Evolutionary conservation across 2,797 vertebrate species (phyloP), one percentile per base, ranked within the genome.

Genomic region (Cheracebus regulus): DNA sequence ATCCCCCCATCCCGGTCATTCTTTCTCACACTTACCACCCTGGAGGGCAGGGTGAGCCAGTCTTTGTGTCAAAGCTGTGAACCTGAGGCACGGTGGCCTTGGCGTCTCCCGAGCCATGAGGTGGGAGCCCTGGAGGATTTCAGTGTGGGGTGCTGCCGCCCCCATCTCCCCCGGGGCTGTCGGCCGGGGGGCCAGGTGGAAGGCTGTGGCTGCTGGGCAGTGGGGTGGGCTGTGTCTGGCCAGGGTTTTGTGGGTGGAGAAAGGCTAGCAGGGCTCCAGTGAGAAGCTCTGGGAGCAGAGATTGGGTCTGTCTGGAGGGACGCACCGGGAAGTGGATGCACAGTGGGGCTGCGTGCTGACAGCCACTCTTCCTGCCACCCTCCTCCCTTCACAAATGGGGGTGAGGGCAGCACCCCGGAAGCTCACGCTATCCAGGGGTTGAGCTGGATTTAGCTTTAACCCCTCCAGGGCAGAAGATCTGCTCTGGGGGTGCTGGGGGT

Each of bases 21-120:
- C 33, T 50, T 80, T 80, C 78, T 76, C 33, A n/a, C 20, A 6
- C 33, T 36, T 36, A 24, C 33, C 4, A 0, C 22, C 33, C 19
- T 80, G 78, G 52, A 55, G 52, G 19, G 52, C 52, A n/a, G 33
- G 33, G 48, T 52, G 48, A 41, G 20, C 78, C 78, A 24, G 12
- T 36, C 48, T 80, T 52, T 36, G 19, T 9, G 4, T 70, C 2
- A 4, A 9, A 70, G n/a, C 67, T 70, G 19, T 6, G 7, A 70
- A n/a, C n/a, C n/a, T 52, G 48, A 52, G 48, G 11, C 30, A 7
- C 7, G 0, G 78, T 46, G 30, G 46, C 46, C 76, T 33, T n/a
- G 30, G 46, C 9, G 1, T 50, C 46, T n/a, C 44, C 46, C 2
- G 13, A 36, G 20, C 33, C 1, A 0, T 14, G 11, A 24, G 33